Conservation (phyloP, 1,140 invertebrate species). For the Pinna nobilis region DNA sequence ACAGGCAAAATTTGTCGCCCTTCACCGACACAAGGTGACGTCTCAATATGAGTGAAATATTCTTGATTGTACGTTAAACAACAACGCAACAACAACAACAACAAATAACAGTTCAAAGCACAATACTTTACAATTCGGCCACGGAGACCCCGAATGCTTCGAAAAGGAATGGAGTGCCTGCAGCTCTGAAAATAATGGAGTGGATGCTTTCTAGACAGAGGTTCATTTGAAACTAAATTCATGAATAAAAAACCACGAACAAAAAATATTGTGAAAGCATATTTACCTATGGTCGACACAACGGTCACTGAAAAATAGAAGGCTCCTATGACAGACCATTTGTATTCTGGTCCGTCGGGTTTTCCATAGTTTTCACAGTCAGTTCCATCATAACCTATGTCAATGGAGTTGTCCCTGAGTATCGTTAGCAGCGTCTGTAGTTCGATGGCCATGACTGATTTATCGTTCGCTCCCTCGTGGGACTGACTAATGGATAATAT, state of each 20-base stretch:
- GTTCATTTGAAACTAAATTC: neutral
- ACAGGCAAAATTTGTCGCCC: too few species aligned
- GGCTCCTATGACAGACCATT: slow-evolving; percentile 70
- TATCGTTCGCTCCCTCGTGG: neutral
- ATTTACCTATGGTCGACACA: slow-evolving; percentile 97
- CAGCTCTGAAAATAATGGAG: too few species aligned
- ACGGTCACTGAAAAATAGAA: slow-evolving; percentile 94
- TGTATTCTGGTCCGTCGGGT: slow-evolving; percentile 57
- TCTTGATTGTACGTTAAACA: too few species aligned
- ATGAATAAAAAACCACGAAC: neutral
- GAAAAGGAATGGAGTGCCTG: too few species aligned
- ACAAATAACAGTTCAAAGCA: too few species aligned
- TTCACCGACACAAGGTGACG: too few species aligned
- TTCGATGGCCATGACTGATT: slow-evolving; percentile 26
- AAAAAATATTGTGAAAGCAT: slow-evolving; percentile 59
- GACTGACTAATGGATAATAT: slow-evolving; percentile 36
- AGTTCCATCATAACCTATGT: slow-evolving; percentile 65
- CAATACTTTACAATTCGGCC: too few species aligned
- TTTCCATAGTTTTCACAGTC: slow-evolving; percentile 62
- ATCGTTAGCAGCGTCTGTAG: slow-evolving; percentile 63
- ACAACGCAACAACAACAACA: too few species aligned
- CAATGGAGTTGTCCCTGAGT: slow-evolving; percentile 65
- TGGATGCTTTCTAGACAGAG: too few species aligned
- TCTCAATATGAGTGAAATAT: too few species aligned
- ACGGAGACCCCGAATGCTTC: too few species aligned